A percentile compares a stretch with the other conserved stretches of the same genome.
These are phyloP conservation scores for Indicator maculatus DNA, from an alignment of 2,113 vertebrate genomes.

Conservation along the genomic window DNA sequence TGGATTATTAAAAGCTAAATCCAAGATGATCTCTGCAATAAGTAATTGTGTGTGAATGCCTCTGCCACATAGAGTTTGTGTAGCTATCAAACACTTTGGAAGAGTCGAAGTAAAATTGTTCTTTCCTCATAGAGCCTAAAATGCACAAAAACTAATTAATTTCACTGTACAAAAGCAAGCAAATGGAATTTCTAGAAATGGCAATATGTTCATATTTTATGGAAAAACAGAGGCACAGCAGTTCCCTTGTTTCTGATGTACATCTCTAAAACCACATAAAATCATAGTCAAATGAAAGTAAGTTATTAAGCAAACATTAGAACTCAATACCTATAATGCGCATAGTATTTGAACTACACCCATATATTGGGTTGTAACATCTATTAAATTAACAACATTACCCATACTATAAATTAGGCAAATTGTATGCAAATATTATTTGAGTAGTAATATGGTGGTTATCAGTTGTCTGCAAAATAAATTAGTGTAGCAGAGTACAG, in stretches of 20 bases:
- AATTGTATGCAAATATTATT: constrained; percentile 77
- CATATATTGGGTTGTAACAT: constrained; percentile 68
- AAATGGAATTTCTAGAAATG: not conserved
- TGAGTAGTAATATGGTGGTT: constrained; percentile 64
- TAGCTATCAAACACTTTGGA: not conserved
- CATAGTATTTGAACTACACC: constrained; percentile 63
- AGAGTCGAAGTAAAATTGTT: not conserved
- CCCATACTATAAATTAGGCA: constrained; percentile 74
- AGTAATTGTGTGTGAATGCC: not conserved
- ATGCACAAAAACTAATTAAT: not conserved
- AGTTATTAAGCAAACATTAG: constrained; percentile 48
- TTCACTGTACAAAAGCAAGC: not conserved
- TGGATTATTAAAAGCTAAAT: constrained; percentile 38
- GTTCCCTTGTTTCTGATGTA: constrained; percentile 9
- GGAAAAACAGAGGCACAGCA: not conserved
- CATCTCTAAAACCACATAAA: constrained; percentile 38
- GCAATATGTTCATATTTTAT: not conserved
- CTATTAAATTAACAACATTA: constrained; percentile 74
- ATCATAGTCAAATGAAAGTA: constrained; percentile 46
- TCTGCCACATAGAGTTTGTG: not conserved
- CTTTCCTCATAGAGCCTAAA: not conserved
- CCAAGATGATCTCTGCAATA: not conserved
- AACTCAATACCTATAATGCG: constrained; percentile 46
- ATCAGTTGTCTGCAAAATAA: constrained; percentile 76
- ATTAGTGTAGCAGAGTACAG: constrained; percentile 69